These are phyloP conservation scores for Nansenia antarctica DNA, from an alignment of 2,113 vertebrate genomes.

Conservation along the genomic window DNA sequence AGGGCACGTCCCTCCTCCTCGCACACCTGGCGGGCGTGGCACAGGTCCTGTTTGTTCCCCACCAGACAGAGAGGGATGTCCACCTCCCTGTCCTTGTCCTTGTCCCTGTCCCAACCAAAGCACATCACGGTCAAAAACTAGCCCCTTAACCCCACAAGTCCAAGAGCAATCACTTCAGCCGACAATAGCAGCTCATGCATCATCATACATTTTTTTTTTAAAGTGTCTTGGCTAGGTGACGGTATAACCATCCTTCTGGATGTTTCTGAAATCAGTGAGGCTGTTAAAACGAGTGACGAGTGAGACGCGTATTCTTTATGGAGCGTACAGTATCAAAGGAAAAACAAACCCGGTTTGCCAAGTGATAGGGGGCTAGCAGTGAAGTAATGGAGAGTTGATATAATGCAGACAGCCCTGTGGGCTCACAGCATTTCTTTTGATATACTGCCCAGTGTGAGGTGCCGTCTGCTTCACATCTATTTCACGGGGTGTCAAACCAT, in stretches of 20 bases:
- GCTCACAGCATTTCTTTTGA: not conserved
- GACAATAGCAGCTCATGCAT: too few species aligned
- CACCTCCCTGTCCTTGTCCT: conserved; percentile 17
- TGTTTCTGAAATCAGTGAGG: not conserved
- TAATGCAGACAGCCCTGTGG: not conserved
- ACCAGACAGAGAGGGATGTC: conserved; percentile 52
- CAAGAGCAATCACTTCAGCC: too few species aligned
- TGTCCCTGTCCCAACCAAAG: conserved; percentile 34
- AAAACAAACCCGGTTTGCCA: not conserved
- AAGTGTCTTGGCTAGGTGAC: too few species aligned
- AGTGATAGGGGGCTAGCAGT: not conserved
- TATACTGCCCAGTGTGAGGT: conserved; percentile 1
- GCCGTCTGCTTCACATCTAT: conserved; percentile 6
- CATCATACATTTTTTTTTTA: too few species aligned
- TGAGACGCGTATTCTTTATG: conserved; percentile 10
- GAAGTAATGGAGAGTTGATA: not conserved
- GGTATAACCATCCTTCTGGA: not conserved
- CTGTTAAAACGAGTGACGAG: not conserved
- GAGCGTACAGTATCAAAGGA: not conserved
- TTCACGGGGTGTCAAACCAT: not conserved
- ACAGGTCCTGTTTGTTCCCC: conserved; percentile 60
- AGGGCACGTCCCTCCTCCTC: conserved; percentile 50
- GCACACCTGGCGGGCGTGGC: conserved; percentile 53
- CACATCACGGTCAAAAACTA: not conserved
- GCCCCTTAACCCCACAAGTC: too few species aligned